Base-by-base conservation (phyloP, 2,113 vertebrate species). In the Oncorhynchus mykiss region DNA sequence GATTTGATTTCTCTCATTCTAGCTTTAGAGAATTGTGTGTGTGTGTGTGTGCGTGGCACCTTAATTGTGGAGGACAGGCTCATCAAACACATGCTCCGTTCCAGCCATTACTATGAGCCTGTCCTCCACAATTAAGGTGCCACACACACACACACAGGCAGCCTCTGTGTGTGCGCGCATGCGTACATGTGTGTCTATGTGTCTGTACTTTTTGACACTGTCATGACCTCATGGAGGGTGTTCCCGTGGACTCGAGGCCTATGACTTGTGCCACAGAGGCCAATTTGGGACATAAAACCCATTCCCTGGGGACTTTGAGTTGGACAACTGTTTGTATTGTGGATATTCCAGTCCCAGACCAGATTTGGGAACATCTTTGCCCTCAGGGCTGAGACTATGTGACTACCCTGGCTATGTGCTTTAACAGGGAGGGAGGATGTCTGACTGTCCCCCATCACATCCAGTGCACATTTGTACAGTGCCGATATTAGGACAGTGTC, bases 261-360 rank as follows among this genome's bases (percentile, higher is more conserved):
- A 54, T 54, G 60, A 69, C 22, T 80, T 54, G 51, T 29, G 66
- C 81, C 74, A 73, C 71, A 66, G 75, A 80, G 59, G 34, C 60
- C 34, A 72, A 70, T 70, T 65, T 73, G 67, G 66, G 66, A 80
- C 71, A 73, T 51, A 77, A 71, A 78, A 72, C 62, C 80, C 68
- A 18, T 65, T 82, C 66, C 16, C n/a, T 60, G 57, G 57, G 57
- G 14, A 9, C 80, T 62, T 82, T n/a, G 74, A 82, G 72, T 70
- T 68, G 59, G 66, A 77, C 65, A 64, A 62, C 70, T 71, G 80
- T 79, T 79, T 84, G 70, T 85, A 80, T 75, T 51, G 57, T 16
- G 14, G 39, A 11, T 9, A 45, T 9, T 45, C 39, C 39, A 45
- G 9, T 45, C 9, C 39, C 9, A 57, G 18, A 57, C 54, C 54